Percentiles rank a stretch among this genome's conserved stretches.
These are phyloP conservation scores for Actinernus sp. DNA, from an alignment of 92 coral and sea anemone genomes.

Conservation along the genomic window DNA sequence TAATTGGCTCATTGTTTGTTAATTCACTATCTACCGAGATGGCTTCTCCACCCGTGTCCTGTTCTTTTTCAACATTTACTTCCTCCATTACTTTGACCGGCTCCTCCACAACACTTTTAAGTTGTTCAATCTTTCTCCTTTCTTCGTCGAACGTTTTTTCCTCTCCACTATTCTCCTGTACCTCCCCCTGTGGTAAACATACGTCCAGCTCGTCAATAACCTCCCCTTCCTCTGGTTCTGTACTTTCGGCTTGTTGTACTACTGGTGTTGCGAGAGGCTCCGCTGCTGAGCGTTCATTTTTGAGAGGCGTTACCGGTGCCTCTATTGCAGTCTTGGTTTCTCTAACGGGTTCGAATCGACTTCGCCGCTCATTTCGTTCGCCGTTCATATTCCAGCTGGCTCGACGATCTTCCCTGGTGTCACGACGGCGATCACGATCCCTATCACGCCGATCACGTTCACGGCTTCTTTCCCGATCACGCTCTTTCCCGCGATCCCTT, in stretches of 20 bases:
- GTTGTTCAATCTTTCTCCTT: constrained; percentile 10
- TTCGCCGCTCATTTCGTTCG: constrained; percentile 37
- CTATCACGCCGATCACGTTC: constrained; percentile 51
- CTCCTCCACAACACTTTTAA: constrained; percentile 2
- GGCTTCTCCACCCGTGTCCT: not conserved
- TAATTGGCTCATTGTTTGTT: too few species aligned
- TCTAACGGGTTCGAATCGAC: constrained; percentile 48
- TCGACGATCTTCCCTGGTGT: constrained; percentile 52
- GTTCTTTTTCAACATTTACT: not conserved
- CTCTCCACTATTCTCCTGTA: constrained; percentile 10
- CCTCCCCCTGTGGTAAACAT: constrained; percentile 3
- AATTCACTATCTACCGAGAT: too few species aligned
- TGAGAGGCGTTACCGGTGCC: too few species aligned
- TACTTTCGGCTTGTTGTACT: constrained; percentile 1
- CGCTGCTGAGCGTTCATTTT: too few species aligned
- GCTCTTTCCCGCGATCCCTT: constrained; percentile 47
- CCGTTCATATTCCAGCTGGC: constrained; percentile 23
- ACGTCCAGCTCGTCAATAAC: constrained; percentile 68
- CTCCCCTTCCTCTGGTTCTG: constrained; percentile 80
- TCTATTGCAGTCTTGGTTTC: constrained; percentile 24
- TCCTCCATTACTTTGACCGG: not conserved
- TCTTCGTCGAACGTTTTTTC: not conserved
- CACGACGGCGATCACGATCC: constrained; percentile 67
- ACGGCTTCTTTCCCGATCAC: constrained; percentile 47
- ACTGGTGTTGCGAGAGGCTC: too few species aligned